Percentiles rank a stretch among this genome's conserved stretches.
Evolutionary conservation across 2,888 invertebrate genomes (phyloP).

Genomic region (Hyposoter didymator): DNA sequence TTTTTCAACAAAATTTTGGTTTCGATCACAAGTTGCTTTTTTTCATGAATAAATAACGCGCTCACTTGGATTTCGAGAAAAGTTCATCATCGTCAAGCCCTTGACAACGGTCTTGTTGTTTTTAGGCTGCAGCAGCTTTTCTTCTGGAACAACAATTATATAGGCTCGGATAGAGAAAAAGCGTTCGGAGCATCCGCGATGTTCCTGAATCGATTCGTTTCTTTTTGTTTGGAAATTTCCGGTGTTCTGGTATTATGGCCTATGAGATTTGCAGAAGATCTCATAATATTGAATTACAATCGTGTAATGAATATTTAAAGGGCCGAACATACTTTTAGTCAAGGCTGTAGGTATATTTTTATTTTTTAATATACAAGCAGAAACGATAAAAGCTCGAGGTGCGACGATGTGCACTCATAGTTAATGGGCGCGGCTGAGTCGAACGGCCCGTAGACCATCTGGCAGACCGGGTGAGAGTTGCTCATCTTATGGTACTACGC

Average conservation of each 20-base stretch:
- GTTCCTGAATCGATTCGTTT: not conserved
- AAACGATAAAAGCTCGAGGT: slow-evolving; percentile 49
- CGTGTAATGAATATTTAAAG: not conserved
- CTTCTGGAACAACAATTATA: not conserved
- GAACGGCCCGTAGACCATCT: slow-evolving; percentile 81
- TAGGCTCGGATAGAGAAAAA: not conserved
- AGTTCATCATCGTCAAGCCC: too few relatives aligned
- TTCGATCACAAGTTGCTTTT: too few relatives aligned
- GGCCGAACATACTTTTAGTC: not conserved
- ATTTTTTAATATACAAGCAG: slow-evolving; percentile 24
- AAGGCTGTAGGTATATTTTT: slow-evolving; percentile 24
- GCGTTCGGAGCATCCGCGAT: not conserved
- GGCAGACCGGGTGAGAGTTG: slow-evolving; percentile 72
- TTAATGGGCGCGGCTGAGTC: slow-evolving; percentile 75
- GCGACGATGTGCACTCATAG: slow-evolving; percentile 61
- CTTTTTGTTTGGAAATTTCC: too few relatives aligned
- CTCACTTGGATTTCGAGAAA: too few relatives aligned
- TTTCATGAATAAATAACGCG: too few relatives aligned
- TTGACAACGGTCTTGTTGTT: too few relatives aligned
- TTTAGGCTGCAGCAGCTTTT: too few relatives aligned
- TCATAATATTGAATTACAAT: not conserved
- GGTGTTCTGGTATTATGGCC: not conserved
- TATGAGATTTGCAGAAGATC: not conserved
- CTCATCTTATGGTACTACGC: slow-evolving; percentile 73
- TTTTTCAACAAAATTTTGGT: too few relatives aligned